Evolutionary conservation across 92 coral and sea anemone species (phyloP).

Genomic region (Bergia sp.): DNA sequence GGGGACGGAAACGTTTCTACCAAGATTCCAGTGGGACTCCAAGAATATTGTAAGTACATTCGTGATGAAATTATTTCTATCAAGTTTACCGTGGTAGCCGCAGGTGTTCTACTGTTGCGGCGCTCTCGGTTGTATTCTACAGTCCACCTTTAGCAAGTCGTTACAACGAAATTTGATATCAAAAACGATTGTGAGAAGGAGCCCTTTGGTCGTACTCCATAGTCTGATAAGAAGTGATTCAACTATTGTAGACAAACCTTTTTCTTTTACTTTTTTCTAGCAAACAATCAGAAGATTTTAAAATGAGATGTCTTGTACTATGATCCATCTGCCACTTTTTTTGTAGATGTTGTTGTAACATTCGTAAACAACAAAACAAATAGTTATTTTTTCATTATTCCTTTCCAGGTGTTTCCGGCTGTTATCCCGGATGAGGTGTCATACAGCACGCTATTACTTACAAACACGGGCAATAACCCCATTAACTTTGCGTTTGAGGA

Average conservation of each 20-base stretch:
- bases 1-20: conserved; percentile 94
- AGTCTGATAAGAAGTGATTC: too few species aligned
- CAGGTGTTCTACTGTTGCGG: background rate
- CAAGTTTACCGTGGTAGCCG: background rate
- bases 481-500: conserved; percentile 84
- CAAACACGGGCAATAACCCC: conserved; percentile 84
- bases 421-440: conserved; percentile 75
- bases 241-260: too few species aligned
- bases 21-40: conserved; percentile 82
- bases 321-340: too few species aligned
- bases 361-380: background rate
- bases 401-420: conserved; percentile 90
- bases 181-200: too few species aligned
- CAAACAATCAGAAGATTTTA: too few species aligned
- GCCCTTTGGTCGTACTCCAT: too few species aligned
- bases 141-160: too few species aligned
- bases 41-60: conserved; percentile 71
- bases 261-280: too few species aligned
- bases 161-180: too few species aligned
- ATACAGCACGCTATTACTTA: conserved; percentile 78
- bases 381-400: background rate
- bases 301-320: too few species aligned
- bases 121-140: too few species aligned
- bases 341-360: too few species aligned
- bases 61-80: background rate